Percentiles rank a stretch among this genome's conserved stretches.
Conservation (phyloP, 2,888 invertebrate genomes). For the Polymixis flavicincta region DNA sequence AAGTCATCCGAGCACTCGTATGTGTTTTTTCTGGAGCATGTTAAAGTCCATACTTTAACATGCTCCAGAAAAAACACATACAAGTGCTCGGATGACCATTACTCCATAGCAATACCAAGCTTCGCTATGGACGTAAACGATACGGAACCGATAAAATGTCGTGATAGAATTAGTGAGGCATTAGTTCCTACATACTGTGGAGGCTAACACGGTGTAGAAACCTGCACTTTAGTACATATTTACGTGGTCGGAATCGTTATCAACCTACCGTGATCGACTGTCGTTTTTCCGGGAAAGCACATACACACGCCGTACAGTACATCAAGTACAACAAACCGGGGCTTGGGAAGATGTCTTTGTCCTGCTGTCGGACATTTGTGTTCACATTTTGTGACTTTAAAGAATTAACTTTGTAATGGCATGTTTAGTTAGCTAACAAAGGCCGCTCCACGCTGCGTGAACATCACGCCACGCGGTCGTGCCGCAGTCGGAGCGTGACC, state of each 20-base stretch:
- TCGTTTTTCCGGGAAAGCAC: neutral
- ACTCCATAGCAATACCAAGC: neutral
- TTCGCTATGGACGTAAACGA: neutral
- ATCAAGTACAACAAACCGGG: too few species aligned
- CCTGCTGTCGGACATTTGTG: neutral
- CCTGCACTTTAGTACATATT: too few species aligned
- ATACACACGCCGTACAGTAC: too few species aligned
- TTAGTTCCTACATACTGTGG: neutral
- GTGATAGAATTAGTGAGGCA: too few species aligned
- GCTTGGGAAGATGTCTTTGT: neutral
- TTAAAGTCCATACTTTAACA: too few species aligned
- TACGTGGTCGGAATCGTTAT: too few species aligned
- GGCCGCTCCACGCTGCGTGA: conserved; percentile 1
- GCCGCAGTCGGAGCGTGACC: conserved; percentile 17
- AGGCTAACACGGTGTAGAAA: neutral
- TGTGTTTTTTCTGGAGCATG: neutral
- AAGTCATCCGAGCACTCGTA: neutral
- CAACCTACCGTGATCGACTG: too few species aligned
- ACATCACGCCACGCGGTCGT: conserved; percentile 13
- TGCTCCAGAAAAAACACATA: too few species aligned
- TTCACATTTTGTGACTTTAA: neutral
- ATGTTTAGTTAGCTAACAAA: conserved; percentile 5
- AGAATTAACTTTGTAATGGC: neutral
- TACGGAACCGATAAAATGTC: neutral
- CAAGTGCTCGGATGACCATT: too few species aligned